A percentile compares a stretch with the other conserved stretches of the same genome.
Conservation (phyloP, 1,140 invertebrate species). For the Cotesia vestalis region DNA sequence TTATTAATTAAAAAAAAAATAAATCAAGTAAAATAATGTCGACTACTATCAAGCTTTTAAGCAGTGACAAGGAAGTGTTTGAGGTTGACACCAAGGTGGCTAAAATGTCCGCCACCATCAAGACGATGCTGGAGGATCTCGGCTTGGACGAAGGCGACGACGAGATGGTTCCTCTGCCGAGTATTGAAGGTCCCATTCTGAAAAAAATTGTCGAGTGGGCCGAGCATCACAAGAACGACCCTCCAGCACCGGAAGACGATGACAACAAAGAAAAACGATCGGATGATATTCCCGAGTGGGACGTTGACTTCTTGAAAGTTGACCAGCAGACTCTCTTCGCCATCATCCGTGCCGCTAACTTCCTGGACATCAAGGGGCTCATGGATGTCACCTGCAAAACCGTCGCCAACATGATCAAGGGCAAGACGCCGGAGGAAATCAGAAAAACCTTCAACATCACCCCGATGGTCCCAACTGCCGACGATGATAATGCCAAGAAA, state of each 20-base stretch:
- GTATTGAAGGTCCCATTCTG: conserved; percentile 73
- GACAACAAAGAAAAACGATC: conserved; percentile 65
- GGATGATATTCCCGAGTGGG: conserved; percentile 79
- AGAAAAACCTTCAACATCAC: too few species aligned
- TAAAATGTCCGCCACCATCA: conserved; percentile 75
- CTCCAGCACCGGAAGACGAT: not conserved
- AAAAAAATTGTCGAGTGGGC: conserved; percentile 75
- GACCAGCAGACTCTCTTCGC: conserved; percentile 81
- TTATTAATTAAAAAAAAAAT: not conserved
- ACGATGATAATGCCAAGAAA: too few species aligned
- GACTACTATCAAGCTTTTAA: conserved; percentile 69
- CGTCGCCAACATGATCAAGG: too few species aligned
- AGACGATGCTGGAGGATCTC: conserved; percentile 75
- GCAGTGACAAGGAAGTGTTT: conserved; percentile 75
- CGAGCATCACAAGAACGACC: conserved; percentile 70
- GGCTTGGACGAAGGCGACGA: conserved; percentile 73
- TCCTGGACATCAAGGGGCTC: conserved; percentile 75
- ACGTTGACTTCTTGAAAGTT: conserved; percentile 76
- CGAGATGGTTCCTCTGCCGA: conserved; percentile 77
- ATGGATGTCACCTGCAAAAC: not conserved
- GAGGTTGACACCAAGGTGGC: conserved; percentile 78
- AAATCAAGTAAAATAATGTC: conserved; percentile 46
- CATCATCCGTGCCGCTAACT: conserved; percentile 77
- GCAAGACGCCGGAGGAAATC: too few species aligned
- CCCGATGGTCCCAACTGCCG: too few species aligned